phyloP scores from a whole-genome alignment of 1,140 invertebrate species.

The Planococcus citri region DNA sequence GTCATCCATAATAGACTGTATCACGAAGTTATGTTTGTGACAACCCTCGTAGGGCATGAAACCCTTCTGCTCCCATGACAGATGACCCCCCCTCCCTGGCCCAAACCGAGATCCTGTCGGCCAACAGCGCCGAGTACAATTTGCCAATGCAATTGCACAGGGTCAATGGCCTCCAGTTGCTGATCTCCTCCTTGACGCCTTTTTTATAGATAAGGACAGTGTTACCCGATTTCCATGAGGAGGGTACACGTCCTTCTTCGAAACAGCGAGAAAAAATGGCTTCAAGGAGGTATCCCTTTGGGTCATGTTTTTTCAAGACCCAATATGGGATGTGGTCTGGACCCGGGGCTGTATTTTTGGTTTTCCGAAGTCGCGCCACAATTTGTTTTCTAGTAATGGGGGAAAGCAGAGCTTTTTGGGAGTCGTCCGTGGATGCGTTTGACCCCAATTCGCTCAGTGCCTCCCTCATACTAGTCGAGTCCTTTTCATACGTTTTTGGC shows the following conservation, averaged over 20 bases:
- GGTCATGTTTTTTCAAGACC: conserved; percentile 19
- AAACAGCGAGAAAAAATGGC: conserved; percentile 25
- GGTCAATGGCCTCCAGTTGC: conserved; percentile 33
- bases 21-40: not conserved
- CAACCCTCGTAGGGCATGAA: conserved; percentile 19
- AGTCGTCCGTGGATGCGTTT: too few species aligned
- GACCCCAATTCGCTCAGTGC: too few species aligned
- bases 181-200: conserved; percentile 26
- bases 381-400: conserved; percentile 15
- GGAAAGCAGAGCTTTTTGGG: too few species aligned
- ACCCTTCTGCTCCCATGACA: conserved; percentile 25
- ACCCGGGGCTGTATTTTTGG: conserved; percentile 29
- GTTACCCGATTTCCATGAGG: conserved; percentile 26
- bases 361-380: not conserved
- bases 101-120: conserved; percentile 15
- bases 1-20: not conserved
- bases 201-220: conserved; percentile 33
- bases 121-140: conserved; percentile 30
- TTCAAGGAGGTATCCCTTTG: conserved; percentile 20
- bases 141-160: conserved; percentile 32
- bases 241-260: conserved; percentile 20
- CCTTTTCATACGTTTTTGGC: too few species aligned
- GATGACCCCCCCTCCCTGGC: not conserved
- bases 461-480: too few species aligned
- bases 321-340: conserved; percentile 27